Conservation (phyloP, 2,113 vertebrate genomes). For the Strix aluco region DNA sequence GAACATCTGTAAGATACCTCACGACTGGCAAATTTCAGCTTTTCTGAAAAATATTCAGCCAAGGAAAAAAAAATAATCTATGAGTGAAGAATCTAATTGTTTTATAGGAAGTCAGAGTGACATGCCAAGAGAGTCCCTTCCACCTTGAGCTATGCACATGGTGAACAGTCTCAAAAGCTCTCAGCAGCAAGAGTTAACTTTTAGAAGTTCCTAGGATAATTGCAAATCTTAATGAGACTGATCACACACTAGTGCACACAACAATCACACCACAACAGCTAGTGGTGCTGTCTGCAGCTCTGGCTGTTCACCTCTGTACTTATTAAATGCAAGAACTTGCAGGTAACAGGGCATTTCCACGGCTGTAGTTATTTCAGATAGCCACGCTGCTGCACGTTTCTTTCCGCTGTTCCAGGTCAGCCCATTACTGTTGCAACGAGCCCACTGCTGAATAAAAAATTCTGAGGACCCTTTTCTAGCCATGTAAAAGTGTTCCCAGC, state of each 20-base stretch:
- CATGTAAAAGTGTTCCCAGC: accelerated
- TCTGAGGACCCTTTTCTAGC: background rate
- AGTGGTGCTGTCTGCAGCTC: background rate
- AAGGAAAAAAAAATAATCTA: background rate
- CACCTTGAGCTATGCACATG: accelerated
- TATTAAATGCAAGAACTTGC: too few species aligned
- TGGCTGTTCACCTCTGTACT: background rate
- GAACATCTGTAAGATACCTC: background rate
- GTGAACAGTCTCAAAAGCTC: background rate
- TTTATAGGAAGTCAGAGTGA: background rate
- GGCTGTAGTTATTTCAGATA: accelerated
- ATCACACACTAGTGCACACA: accelerated
- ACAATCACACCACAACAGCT: too few species aligned
- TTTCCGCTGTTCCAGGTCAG: background rate
- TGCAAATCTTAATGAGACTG: background rate
- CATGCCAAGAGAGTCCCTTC: background rate
- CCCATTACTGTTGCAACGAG: accelerated
- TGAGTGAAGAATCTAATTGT: accelerated
- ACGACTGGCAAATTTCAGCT: background rate
- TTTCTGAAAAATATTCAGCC: background rate
- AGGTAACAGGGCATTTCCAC: accelerated
- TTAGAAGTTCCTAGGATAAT: accelerated
- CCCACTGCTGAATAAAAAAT: background rate
- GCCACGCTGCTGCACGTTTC: accelerated
- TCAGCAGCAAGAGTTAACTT: background rate